These are phyloP conservation scores for Leptura quadrifasciata DNA, from an alignment of 2,888 invertebrate species.

Conservation along the genomic window DNA sequence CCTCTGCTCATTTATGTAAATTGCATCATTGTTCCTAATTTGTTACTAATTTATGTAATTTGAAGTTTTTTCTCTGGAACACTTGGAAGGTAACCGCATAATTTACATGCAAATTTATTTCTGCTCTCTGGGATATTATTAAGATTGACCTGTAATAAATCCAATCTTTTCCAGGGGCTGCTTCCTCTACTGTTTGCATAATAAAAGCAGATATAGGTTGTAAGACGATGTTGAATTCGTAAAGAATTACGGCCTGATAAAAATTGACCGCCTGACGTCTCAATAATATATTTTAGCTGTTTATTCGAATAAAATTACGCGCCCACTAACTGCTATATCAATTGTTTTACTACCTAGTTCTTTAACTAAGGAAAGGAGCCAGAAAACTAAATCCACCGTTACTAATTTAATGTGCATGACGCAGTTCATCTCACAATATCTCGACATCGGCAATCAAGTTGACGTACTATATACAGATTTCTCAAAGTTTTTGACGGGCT, in stretches of 20 bases:
- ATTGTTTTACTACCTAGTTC: too few relatives aligned
- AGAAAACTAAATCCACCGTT: too few relatives aligned
- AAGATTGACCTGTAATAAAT: conserved; percentile 26
- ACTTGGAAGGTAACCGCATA: conserved; percentile 15
- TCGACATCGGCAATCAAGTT: too few relatives aligned
- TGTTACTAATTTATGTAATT: conserved; percentile 47
- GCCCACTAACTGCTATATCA: too few relatives aligned
- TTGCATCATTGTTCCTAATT: conserved; percentile 45
- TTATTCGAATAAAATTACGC: too few relatives aligned
- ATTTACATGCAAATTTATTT: conserved; percentile 34
- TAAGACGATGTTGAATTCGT: background rate
- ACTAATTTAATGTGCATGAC: too few relatives aligned
- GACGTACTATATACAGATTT: too few relatives aligned
- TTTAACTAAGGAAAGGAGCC: too few relatives aligned
- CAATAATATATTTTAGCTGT: too few relatives aligned
- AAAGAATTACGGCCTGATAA: background rate
- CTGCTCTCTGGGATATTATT: conserved; percentile 1
- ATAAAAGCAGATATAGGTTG: background rate
- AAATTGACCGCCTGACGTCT: background rate
- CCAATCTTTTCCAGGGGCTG: background rate
- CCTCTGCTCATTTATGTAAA: conserved; percentile 46
- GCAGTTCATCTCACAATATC: too few relatives aligned
- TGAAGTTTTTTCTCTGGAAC: conserved; percentile 14
- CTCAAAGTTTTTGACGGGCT: too few relatives aligned
- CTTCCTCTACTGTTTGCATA: conserved; percentile 27